Base-by-base conservation (phyloP, 1,140 invertebrate species). In the Caenorhabditis latens region DNA sequence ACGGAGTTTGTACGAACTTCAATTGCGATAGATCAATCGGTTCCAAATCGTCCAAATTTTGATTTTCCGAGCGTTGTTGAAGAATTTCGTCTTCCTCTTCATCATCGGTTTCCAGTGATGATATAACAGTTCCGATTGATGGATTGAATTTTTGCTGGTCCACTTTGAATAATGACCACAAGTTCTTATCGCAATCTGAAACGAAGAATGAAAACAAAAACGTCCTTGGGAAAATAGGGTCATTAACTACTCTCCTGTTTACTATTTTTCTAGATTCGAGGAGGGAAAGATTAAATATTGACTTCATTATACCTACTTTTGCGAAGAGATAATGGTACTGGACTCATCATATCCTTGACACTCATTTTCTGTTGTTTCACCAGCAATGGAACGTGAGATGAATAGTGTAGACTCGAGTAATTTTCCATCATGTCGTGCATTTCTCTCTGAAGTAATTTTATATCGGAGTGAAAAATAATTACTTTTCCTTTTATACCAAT, bases 401-500 rank as follows among this genome's bases (percentile, higher is more conserved):
- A 11, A 19, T 46, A 71, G 67, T 71, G 67, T 19, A 71, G 67
- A 46, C 67, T 71, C 1, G 67, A 71, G 42, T n/a, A 71, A 16
- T 71, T 19, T n/a, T 71, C 67, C 67, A 71, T 71, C 67, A 71
- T 32, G 4, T 46, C 11, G n/a, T 71, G 6, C 42, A 48, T 71
- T 16, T 71, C 67, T 48, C 43, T 43, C 67, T 71, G 67, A 8
- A 65, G 8, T 19, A 58, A 7, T 7, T 7, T 7, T 4, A 2
- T 32, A 32, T 32, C 2, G 2, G 2, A 32, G 32, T 32, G 32
- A 32, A 21, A 21, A 3, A 58, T 8, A 58, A 58, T n/a, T 61
- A 61, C 1, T 61, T 19, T 61, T 61, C 6, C 0, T 42, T 1
- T 71, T n/a, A n/a, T n/a, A 46, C 67, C 24, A 71, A 71, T 71